Percentiles rank a stretch among this genome's conserved stretches.
Evolutionary conservation across 1,140 invertebrate genomes (phyloP).

Genomic region (Chironomus tepperi): DNA sequence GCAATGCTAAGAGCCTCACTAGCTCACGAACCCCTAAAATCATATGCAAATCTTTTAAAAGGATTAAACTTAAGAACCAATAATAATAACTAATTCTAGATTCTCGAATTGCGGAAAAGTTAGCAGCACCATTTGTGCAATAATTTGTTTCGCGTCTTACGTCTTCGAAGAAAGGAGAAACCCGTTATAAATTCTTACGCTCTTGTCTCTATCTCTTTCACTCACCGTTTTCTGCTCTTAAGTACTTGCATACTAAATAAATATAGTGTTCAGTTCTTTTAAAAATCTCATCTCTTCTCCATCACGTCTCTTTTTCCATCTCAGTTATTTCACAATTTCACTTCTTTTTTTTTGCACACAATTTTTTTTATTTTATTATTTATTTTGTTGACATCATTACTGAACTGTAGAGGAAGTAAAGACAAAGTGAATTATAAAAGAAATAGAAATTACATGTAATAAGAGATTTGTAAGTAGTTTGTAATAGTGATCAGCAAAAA

Average conservation of each 20-base stretch:
- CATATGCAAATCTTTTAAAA: too few species aligned
- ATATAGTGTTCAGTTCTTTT: neutral
- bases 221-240: neutral
- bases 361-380: too few species aligned
- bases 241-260: neutral
- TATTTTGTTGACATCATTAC: neutral
- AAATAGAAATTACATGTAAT: too few species aligned
- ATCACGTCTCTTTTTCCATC: neutral
- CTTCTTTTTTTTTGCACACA: neutral
- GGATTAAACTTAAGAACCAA: too few species aligned
- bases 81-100: too few species aligned
- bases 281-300: neutral
- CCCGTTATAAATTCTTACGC: conserved; percentile 6
- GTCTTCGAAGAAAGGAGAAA: neutral
- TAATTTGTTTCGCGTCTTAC: too few species aligned
- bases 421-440: neutral
- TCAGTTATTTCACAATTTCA: neutral
- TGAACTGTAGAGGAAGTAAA: neutral
- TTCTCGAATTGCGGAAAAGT: too few species aligned
- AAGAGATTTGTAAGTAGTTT: too few species aligned
- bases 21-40: too few species aligned
- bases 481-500: too few species aligned
- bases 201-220: neutral
- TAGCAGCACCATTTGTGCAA: too few species aligned
- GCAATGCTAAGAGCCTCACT: too few species aligned